Evolutionary conservation across 2,797 vertebrate species (phyloP).

Genomic region (Argentina silus): DNA sequence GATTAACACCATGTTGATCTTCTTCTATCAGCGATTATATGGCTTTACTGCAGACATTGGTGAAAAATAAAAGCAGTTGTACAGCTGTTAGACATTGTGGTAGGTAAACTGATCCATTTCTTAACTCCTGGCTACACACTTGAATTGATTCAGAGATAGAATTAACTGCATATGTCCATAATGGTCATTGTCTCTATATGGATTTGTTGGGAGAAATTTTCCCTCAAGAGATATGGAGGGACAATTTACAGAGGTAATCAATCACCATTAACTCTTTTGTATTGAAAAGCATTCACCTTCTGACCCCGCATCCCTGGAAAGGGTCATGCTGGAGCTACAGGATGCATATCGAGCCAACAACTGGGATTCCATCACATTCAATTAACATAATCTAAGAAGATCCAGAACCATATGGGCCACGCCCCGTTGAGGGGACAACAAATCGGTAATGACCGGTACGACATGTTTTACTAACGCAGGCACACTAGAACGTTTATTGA

Average conservation of each 20-base stretch:
- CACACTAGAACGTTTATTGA: background rate
- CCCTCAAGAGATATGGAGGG: background rate
- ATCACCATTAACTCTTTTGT: slow-evolving; percentile 25
- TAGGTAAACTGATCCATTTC: background rate
- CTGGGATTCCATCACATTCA: slow-evolving; percentile 1
- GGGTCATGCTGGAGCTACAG: background rate
- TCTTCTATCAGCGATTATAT: background rate
- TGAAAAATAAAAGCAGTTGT: slow-evolving; percentile 2
- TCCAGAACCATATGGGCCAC: background rate
- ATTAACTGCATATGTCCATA: slow-evolving; percentile 15
- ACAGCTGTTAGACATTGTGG: background rate
- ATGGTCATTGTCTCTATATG: slow-evolving; percentile 17
- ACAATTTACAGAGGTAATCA: slow-evolving; percentile 17
- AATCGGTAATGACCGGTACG: too few relatives aligned
- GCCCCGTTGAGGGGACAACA: too few relatives aligned
- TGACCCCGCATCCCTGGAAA: slow-evolving; percentile 7
- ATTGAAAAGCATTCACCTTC: background rate
- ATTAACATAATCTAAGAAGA: background rate
- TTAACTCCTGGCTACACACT: background rate
- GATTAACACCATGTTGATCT: background rate
- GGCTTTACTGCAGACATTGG: background rate
- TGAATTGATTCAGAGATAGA: slow-evolving; percentile 22
- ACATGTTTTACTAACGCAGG: background rate
- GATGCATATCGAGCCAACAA: background rate
- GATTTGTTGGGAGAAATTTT: background rate